Percentiles rank a stretch among this genome's conserved stretches.
Conservation (phyloP, 2,797 vertebrate genomes). For the Aphelocoma californica region DNA sequence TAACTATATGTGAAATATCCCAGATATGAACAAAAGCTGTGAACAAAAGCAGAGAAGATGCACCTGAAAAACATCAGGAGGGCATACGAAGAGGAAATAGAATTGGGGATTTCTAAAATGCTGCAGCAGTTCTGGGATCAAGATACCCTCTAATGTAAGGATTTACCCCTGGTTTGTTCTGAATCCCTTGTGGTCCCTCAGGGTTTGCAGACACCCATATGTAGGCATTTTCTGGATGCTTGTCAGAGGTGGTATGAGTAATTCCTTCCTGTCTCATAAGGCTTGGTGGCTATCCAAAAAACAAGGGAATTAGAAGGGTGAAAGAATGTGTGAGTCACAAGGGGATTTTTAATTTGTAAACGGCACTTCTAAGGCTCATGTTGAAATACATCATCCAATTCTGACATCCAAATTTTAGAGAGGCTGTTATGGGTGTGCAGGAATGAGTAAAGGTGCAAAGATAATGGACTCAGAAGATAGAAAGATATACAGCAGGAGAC, state of each 20-base stretch:
- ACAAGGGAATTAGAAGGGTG: neutral
- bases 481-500: neutral
- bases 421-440: neutral
- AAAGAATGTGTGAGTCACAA: slow-evolving; percentile 5
- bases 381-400: neutral
- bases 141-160: neutral
- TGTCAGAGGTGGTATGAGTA: neutral
- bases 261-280: neutral
- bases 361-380: neutral
- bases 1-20: neutral
- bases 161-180: neutral
- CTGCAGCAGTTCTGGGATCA: neutral
- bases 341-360: slow-evolving; percentile 16
- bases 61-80: neutral
- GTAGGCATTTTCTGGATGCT: neutral
- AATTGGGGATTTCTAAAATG: neutral
- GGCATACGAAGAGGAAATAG: neutral
- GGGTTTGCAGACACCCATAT: neutral
- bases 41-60: neutral
- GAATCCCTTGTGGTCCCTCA: neutral
- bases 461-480: neutral
- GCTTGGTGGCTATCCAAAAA: neutral
- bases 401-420: neutral
- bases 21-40: neutral
- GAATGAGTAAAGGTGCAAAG: neutral